phyloP scores from a whole-genome alignment of 2,888 invertebrate genomes.

The Anagyrus pseudococci region DNA sequence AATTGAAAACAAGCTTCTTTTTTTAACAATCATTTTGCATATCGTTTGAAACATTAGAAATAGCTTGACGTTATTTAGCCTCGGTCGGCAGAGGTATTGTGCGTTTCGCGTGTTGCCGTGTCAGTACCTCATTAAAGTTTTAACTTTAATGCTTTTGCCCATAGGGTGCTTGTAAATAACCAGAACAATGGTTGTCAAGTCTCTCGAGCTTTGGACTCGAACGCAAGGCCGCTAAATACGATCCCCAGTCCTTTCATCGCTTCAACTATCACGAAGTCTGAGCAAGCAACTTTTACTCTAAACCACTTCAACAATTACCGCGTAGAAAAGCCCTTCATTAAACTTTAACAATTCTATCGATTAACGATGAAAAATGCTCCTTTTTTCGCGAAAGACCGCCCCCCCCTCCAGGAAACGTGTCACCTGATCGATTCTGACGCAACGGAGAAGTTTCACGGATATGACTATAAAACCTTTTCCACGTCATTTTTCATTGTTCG shows the following conservation, averaged over 20 bases:
- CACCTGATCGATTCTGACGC: not conserved
- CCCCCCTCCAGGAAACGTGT: not conserved
- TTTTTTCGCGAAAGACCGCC: not conserved
- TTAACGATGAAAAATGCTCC: not conserved
- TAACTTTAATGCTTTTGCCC: too few relatives aligned
- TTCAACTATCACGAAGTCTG: not conserved
- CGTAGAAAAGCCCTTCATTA: not conserved
- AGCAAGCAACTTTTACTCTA: not conserved
- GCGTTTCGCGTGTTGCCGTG: too few relatives aligned
- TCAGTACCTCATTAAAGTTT: too few relatives aligned
- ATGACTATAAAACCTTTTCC: not conserved
- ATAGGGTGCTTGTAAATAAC: too few relatives aligned
- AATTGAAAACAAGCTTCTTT: too few relatives aligned
- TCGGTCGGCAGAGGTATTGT: too few relatives aligned
- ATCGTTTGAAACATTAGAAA: too few relatives aligned
- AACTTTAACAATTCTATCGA: not conserved
- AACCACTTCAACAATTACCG: not conserved
- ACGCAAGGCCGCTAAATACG: too few relatives aligned
- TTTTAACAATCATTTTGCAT: too few relatives aligned
- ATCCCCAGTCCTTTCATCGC: not conserved
- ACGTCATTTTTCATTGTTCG: not conserved
- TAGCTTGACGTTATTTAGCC: too few relatives aligned
- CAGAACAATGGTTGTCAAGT: too few relatives aligned
- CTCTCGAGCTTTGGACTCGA: too few relatives aligned
- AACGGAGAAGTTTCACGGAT: not conserved